Conservation (phyloP, 2,113 vertebrate species). For the Otis tarda region DNA sequence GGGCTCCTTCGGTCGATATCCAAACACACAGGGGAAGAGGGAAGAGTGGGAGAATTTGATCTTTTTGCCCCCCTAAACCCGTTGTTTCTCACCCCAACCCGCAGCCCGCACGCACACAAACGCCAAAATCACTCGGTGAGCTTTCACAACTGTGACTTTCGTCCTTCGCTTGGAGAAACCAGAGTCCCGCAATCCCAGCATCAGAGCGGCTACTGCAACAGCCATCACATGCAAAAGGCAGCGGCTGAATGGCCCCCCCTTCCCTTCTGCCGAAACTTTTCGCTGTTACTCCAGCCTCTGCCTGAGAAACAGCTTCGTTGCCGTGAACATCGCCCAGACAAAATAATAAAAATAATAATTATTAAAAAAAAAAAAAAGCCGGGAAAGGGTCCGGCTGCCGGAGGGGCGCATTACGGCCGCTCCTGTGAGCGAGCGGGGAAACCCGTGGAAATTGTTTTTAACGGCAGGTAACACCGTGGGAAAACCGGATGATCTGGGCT, state of each 20-base stretch:
- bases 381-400: neutral
- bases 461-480: slow-evolving; percentile 52
- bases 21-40: neutral
- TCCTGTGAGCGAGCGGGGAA: neutral
- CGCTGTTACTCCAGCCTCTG: neutral
- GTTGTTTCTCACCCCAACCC: neutral
- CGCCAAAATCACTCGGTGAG: neutral
- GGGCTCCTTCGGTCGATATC: slow-evolving; percentile 29
- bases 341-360: neutral
- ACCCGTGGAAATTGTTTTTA: slow-evolving; percentile 19
- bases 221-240: neutral
- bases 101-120: too few species aligned
- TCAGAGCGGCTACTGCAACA: slow-evolving; percentile 33
- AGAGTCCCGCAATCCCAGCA: neutral
- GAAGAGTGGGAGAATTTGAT: neutral
- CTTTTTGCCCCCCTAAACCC: neutral
- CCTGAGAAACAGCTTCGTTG: neutral
- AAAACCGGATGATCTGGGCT: slow-evolving; percentile 50
- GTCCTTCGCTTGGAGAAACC: neutral
- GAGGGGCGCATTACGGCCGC: neutral
- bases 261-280: neutral
- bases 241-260: neutral
- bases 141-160: slow-evolving; percentile 59
- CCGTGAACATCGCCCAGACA: neutral
- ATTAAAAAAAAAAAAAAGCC: neutral